Conservation (phyloP, 2,888 invertebrate genomes). For the Zaprionus obscuricornis region DNA sequence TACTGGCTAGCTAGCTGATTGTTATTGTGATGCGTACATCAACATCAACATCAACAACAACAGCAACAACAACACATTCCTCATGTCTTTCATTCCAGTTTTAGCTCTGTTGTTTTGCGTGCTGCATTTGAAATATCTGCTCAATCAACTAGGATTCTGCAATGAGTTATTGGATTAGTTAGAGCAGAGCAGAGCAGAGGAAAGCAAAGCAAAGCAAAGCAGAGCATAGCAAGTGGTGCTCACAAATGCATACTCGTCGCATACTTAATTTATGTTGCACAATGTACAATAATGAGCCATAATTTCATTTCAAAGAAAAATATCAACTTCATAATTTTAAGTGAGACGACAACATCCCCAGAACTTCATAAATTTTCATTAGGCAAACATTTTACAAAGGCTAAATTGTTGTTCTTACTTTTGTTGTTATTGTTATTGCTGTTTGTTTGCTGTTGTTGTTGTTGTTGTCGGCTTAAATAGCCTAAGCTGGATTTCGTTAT, state of each 20-base stretch:
- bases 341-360: conserved; percentile 27
- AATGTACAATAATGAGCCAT: conserved; percentile 58
- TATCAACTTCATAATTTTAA: conserved; percentile 60
- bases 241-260: conserved; percentile 11
- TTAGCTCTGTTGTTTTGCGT: conserved; percentile 3
- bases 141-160: conserved; percentile 11
- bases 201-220: too few species aligned
- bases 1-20: conserved; percentile 30
- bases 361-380: conserved; percentile 74
- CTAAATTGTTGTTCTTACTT: conserved; percentile 26
- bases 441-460: conserved; percentile 21
- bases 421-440: conserved; percentile 5
- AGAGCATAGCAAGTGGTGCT: not conserved
- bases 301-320: conserved; percentile 56
- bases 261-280: conserved; percentile 51
- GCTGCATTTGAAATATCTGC: conserved; percentile 17
- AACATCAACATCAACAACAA: conserved; percentile 15
- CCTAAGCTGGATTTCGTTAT: conserved; percentile 31
- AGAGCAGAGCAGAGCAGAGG: too few species aligned
- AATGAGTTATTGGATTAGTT: conserved; percentile 30
- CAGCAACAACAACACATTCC: conserved; percentile 23
- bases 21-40: conserved; percentile 28
- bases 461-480: conserved; percentile 2
- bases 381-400: conserved; percentile 41
- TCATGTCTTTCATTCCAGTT: too few species aligned